Percentiles rank a stretch among this genome's conserved stretches.
phyloP scores from a whole-genome alignment of 2,113 vertebrate genomes.

The Parotia lawesii region DNA sequence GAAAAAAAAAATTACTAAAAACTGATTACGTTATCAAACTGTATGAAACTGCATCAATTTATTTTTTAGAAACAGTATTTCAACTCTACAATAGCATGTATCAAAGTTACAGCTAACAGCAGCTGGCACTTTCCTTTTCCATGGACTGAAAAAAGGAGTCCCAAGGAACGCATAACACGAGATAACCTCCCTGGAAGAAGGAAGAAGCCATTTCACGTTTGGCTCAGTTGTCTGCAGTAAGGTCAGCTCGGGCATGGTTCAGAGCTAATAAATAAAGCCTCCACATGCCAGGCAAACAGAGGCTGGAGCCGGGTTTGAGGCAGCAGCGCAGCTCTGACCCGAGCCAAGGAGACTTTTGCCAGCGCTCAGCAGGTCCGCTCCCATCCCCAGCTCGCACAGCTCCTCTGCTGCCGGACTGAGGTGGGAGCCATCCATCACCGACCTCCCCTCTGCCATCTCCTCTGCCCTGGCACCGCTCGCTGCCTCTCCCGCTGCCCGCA shows the following conservation, averaged over 20 bases:
- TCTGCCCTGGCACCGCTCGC: background rate
- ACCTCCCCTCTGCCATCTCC: background rate
- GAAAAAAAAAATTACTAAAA: background rate
- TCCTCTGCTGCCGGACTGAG: background rate
- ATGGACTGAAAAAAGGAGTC: background rate
- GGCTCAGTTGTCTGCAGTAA: background rate
- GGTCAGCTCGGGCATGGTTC: background rate
- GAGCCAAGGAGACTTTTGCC: constrained; percentile 3
- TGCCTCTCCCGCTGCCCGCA: background rate
- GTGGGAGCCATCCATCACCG: background rate
- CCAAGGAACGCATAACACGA: background rate
- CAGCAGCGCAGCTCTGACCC: background rate
- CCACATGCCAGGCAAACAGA: background rate
- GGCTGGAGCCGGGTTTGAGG: background rate
- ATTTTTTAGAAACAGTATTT: background rate
- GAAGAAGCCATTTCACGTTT: background rate
- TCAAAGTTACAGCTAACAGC: background rate
- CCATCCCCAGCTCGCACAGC: background rate
- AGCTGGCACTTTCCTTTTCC: background rate
- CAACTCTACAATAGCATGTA: background rate
- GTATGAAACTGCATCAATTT: background rate
- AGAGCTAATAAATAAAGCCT: background rate
- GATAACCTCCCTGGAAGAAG: background rate
- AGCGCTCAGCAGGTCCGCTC: background rate
- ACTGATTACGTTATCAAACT: constrained; percentile 37